phyloP scores from a whole-genome alignment of 2,797 vertebrate genomes.

The Lepus townsendii region DNA sequence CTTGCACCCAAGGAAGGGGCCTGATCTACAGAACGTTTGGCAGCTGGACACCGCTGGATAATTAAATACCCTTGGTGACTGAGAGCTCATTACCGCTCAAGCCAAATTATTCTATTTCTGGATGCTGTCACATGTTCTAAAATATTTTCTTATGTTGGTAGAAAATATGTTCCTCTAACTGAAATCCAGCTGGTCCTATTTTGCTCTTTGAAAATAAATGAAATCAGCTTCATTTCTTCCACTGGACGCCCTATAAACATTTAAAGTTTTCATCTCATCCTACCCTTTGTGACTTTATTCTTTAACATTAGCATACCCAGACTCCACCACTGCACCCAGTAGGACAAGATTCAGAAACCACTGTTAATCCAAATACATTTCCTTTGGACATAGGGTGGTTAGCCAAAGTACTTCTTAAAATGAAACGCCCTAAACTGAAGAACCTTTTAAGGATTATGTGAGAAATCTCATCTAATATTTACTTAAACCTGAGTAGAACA shows the following conservation, averaged over 20 bases:
- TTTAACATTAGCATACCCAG: neutral
- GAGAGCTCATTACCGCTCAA: neutral
- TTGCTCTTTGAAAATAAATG: slow-evolving; percentile 6
- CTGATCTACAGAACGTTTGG: neutral
- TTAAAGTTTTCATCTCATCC: neutral
- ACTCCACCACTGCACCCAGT: neutral
- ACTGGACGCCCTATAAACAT: neutral
- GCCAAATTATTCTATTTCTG: neutral
- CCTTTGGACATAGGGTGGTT: neutral
- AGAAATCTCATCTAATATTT: neutral
- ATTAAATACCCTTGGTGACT: neutral
- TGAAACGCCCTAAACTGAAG: neutral
- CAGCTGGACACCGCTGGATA: neutral
- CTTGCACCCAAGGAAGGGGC: neutral
- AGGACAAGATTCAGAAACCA: neutral
- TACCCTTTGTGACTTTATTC: neutral
- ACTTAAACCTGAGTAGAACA: neutral
- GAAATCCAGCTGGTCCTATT: neutral
- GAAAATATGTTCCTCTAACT: neutral
- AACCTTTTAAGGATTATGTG: neutral
- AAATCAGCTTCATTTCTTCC: neutral
- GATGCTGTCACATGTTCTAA: neutral
- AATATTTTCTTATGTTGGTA: neutral
- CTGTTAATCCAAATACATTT: neutral
- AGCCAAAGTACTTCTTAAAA: slow-evolving; percentile 42